Percentiles rank a stretch among this genome's conserved stretches.
These are phyloP conservation scores for Huso huso DNA, from an alignment of 2,797 vertebrate genomes.

Conservation along the genomic window DNA sequence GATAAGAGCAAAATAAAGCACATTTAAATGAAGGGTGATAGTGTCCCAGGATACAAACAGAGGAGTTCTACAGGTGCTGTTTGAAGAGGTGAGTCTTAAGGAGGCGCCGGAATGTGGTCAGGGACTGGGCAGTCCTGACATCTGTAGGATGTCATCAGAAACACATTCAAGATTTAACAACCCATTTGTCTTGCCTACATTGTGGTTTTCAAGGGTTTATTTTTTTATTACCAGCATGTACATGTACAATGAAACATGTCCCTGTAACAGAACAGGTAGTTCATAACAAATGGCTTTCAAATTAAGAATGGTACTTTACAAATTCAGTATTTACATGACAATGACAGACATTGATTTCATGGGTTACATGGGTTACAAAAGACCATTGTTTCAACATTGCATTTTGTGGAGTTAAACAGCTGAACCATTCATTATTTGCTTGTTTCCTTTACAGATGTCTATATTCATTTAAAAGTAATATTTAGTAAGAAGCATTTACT, in stretches of 20 bases:
- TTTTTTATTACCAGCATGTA: background rate
- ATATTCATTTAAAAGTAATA: too few species aligned
- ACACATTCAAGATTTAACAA: background rate
- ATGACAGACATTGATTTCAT: slow-evolving; percentile 2
- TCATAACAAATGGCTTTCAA: background rate
- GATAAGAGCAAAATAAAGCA: too few species aligned
- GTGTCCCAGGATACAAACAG: too few species aligned
- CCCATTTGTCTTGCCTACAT: background rate
- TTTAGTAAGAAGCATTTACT: too few species aligned
- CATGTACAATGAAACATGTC: background rate
- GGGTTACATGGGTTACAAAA: background rate
- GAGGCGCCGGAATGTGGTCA: too few species aligned
- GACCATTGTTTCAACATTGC: background rate
- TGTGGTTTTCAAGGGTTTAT: background rate
- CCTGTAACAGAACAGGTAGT: background rate
- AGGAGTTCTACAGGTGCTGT: too few species aligned
- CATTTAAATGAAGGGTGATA: too few species aligned
- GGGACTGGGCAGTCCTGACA: too few species aligned
- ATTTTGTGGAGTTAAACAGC: background rate
- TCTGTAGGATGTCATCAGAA: too few species aligned
- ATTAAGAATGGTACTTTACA: background rate
- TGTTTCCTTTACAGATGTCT: too few species aligned
- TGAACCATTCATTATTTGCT: too few species aligned
- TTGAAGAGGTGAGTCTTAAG: too few species aligned
- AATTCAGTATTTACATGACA: background rate